Evolutionary conservation across 1,140 invertebrate genomes (phyloP), one percentile per base, ranked within the genome.

Genomic region (Dreissena rostriformis): DNA sequence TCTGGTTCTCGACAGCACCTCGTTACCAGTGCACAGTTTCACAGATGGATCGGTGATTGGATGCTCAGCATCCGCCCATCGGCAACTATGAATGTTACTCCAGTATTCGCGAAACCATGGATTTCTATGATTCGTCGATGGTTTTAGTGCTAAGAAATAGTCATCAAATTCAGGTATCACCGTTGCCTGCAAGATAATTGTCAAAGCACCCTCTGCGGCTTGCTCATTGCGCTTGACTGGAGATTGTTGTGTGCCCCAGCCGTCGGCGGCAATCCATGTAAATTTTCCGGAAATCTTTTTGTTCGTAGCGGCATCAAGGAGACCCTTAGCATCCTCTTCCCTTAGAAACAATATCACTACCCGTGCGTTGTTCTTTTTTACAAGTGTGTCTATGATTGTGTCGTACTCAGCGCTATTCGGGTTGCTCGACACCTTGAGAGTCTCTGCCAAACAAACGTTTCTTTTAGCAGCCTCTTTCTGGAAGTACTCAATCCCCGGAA

Each of bases 41-140:
- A 72, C 57, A 15, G n/a, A 6, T 10, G 22, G 17, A 22, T 53
- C 78, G 17, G 22, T 65, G 12, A 52, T 28, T 14, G 51, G 51
- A 49, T 68, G 22, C 1, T 61, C 28, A 49, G 17, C 17, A 63
- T 73, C 80, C 29, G 83, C 28, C 87, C 88, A 91, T 26, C 68
- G 77, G 88, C 96, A 97, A 86, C 96, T 95, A 90, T 96, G 96
- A 88, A 96, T 95, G 76, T 95, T 95, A 81, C 95, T 95, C 97
- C 97, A 97, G 89, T 96, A 89, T 87, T 97, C 96, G 24, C 94
- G 93, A 86, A 97, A 96, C 97, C 97, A 97, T 0, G 96, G 91
- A 75, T 93, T 93, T 67, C 89, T 63, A 52, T 24, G 84, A 81
- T 93, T 92, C 6, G 82, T 88, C 0, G 67, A 19, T 15, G 92